Base-by-base conservation (phyloP, 2,113 vertebrate species). In the Cyprichromis sp. region DNA sequence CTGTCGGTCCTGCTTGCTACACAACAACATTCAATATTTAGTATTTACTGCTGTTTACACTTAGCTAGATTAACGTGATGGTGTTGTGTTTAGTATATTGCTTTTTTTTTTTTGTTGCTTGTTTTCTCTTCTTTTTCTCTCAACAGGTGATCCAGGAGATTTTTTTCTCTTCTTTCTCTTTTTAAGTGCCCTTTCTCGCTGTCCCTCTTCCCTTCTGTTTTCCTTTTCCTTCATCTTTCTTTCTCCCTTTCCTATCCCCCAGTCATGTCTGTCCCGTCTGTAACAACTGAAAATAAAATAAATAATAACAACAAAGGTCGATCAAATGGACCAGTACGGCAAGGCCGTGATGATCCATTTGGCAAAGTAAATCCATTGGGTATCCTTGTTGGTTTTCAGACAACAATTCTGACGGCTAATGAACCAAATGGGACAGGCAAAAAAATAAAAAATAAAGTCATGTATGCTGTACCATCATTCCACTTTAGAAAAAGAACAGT, bases 221-320 rank as follows among this genome's bases (percentile, higher is more conserved):
- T 13, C 13, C 21, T 13, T 55, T 55, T 13, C 21, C 0, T 55
- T 55, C 53, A 1, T 55, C 54, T 55, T 55, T 26, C 11, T 55
- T 3, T 55, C 54, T 55, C 12, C 21, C 21, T 55, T 26, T 55
- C 1, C 7, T 55, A 55, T 55, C 54, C 54, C 54, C 2, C 1
- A 55, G 0, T 55, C 12, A 26, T 26, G 12, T 1, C 21, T 55
- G 21, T 55, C 21, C 54, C 2, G 0, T 8, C 21, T 26, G 54
- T 55, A 47, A 47, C 45, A 47, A 1, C 45, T 47, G 14, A 47
- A 47, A 47, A 47, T 47, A 47, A 47, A 47, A 47, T 47, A 47
- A 47, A 47, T 47, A 8, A 16, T 47, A 47, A 47, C 7, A 47
- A 17, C 45, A 47, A 47, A 47, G 7, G 4, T 47, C 2, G 2